Conservation (phyloP, 2,797 vertebrate genomes). For the Hylomyscus alleni region DNA sequence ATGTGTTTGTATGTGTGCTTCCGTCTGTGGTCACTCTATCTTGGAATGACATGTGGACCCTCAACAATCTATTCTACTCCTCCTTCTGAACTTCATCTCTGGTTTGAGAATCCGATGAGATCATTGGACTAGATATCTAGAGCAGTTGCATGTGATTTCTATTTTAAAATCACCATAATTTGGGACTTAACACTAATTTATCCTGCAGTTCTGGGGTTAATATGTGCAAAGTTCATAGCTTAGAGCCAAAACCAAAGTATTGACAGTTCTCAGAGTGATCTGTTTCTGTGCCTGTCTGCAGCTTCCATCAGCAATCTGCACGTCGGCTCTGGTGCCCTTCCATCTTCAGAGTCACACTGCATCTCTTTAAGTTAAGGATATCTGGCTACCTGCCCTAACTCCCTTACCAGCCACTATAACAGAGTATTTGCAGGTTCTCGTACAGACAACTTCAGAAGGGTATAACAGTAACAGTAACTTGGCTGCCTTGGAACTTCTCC, state of each 20-base stretch:
- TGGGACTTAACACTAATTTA: neutral
- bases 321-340: neutral
- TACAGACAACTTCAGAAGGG: neutral
- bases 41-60: neutral
- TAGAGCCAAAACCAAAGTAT: neutral
- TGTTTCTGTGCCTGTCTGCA: neutral
- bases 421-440: neutral
- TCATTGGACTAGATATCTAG: neutral
- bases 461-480: neutral
- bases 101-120: neutral
- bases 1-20: neutral
- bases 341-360: neutral
- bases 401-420: neutral
- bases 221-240: neutral
- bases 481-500: neutral
- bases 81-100: neutral
- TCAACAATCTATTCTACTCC: neutral
- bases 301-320: neutral
- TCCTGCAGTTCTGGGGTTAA: neutral
- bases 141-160: neutral
- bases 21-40: neutral
- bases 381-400: neutral
- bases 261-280: neutral
- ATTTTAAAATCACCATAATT: neutral
- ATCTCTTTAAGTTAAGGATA: constrained; percentile 18